Conservation (phyloP, 2,113 vertebrate genomes). For the Tachuris rubrigastra region DNA sequence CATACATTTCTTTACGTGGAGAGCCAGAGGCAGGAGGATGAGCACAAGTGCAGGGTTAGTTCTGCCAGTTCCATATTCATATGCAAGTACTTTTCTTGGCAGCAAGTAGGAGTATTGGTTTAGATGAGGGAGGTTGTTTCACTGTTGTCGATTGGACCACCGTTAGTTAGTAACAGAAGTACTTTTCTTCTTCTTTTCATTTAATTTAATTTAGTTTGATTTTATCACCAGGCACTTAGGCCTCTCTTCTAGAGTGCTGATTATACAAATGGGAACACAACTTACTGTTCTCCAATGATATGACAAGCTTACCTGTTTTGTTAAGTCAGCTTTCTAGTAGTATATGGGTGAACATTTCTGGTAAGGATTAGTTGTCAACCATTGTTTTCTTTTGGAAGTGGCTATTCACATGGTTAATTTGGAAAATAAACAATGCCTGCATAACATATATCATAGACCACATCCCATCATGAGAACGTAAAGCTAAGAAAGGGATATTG, state of each 20-base stretch:
- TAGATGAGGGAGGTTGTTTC: not conserved
- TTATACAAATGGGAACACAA: not conserved
- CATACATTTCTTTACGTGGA: rapidly evolving
- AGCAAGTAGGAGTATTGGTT: not conserved
- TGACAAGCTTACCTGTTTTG: not conserved
- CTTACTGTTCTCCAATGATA: not conserved
- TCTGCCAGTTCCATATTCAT: not conserved
- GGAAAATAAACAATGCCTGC: not conserved
- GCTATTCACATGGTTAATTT: not conserved
- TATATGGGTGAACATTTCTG: not conserved
- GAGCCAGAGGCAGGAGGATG: not conserved
- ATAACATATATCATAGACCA: not conserved
- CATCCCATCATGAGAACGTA: not conserved
- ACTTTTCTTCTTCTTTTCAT: not conserved
- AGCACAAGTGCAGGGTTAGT: not conserved
- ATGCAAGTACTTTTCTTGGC: not conserved
- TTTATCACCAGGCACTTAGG: not conserved
- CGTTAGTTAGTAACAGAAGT: not conserved
- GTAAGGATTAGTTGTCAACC: not conserved
- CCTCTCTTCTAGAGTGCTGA: not conserved
- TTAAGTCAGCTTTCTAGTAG: not conserved
- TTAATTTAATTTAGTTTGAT: not conserved
- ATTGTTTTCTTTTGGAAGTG: not conserved
- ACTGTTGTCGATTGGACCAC: not conserved
- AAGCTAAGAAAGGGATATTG: not conserved